Evolutionary conservation across 2,888 invertebrate species (phyloP).

Genomic region (Oscheius myriophilus): DNA sequence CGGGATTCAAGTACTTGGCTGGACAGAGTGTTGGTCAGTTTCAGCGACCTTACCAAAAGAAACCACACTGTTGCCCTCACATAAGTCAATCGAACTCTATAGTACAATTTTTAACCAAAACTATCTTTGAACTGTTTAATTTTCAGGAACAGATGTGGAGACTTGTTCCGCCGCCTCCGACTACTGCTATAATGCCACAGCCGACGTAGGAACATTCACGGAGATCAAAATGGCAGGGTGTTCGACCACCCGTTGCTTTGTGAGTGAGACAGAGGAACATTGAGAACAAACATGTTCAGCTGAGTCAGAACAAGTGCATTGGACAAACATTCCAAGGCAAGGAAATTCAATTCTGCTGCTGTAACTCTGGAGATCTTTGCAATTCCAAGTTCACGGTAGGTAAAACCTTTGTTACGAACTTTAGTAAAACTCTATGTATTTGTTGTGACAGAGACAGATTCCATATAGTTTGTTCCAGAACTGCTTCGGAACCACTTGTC

Average conservation of each 20-base stretch:
- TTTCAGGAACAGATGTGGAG: conserved; percentile 42
- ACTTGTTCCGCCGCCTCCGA: conserved; percentile 39
- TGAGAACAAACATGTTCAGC: conserved; percentile 29
- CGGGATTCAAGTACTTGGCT: conserved; percentile 47
- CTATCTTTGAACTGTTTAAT: background rate
- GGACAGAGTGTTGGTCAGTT: conserved; percentile 42
- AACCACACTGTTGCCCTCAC: too few species aligned
- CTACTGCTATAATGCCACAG: conserved; percentile 52
- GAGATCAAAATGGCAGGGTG: conserved; percentile 48
- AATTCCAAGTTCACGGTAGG: conserved; percentile 48
- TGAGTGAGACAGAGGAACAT: conserved; percentile 20
- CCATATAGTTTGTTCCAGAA: too few species aligned
- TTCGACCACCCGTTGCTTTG: conserved; percentile 45
- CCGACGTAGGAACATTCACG: conserved; percentile 36
- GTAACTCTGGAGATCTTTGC: conserved; percentile 52
- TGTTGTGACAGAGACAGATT: background rate
- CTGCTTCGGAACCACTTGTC: too few species aligned
- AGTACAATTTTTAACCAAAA: too few species aligned
- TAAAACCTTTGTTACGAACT: background rate
- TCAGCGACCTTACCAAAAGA: background rate
- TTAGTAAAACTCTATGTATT: background rate
- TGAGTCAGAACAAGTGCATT: conserved; percentile 43
- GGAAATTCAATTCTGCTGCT: conserved; percentile 45
- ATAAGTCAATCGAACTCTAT: background rate
- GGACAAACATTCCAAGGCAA: conserved; percentile 39